phyloP scores from a whole-genome alignment of 2,113 vertebrate genomes.

The Syngnathus floridae region DNA sequence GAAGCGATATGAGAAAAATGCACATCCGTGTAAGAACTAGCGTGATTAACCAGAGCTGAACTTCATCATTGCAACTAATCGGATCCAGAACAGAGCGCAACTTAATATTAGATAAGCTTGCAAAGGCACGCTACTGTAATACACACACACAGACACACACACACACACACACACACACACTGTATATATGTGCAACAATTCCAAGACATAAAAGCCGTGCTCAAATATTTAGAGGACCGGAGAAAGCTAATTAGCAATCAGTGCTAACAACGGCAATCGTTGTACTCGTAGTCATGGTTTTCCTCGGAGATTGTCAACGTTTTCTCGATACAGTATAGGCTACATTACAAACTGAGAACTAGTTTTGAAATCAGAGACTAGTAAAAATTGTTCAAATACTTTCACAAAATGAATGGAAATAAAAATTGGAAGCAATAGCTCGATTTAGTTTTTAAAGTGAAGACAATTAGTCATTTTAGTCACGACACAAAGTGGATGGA shows the following conservation, averaged over 20 bases:
- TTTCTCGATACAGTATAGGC: too few relatives aligned
- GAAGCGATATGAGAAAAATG: constrained; percentile 32
- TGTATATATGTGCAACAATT: not conserved
- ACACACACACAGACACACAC: constrained; percentile 23
- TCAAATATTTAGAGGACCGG: constrained; percentile 23
- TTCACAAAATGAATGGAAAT: too few relatives aligned
- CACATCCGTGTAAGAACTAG: constrained; percentile 30
- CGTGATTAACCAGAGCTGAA: constrained; percentile 50
- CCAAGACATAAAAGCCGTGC: constrained; percentile 15
- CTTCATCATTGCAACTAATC: constrained; percentile 45
- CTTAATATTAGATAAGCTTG: constrained; percentile 32
- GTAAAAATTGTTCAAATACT: too few relatives aligned
- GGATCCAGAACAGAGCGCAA: constrained; percentile 33
- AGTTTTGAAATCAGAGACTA: too few relatives aligned
- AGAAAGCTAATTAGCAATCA: constrained; percentile 51
- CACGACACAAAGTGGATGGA: too few relatives aligned
- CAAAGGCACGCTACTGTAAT: constrained; percentile 43
- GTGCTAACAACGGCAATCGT: constrained; percentile 24
- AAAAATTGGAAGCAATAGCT: too few relatives aligned
- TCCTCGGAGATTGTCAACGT: too few relatives aligned
- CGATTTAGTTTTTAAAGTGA: too few relatives aligned
- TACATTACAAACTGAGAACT: too few relatives aligned
- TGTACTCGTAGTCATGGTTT: too few relatives aligned
- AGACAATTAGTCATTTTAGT: too few relatives aligned
- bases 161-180: constrained; percentile 16